Base-by-base conservation (phyloP, 2,797 vertebrate species). In the Coccyzus lansbergi region DNA sequence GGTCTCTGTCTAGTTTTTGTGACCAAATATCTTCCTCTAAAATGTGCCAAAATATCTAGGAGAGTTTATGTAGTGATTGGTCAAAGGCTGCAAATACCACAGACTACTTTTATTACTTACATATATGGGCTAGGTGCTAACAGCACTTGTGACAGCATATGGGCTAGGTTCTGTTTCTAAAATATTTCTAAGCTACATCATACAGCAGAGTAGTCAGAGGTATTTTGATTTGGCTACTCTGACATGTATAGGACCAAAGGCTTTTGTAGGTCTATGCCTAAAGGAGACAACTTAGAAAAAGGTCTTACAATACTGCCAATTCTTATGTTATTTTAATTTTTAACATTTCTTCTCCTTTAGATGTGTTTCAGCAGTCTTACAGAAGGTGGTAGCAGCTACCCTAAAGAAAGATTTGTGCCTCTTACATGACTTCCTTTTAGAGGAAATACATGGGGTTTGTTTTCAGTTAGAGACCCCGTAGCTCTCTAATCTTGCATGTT, bases 321-420 rank as follows among this genome's bases (percentile, higher is more conserved):
- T 62, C 7, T 31, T 14, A 15, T 14, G 26, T 26, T 21, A 22
- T 53, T 29, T 31, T 36, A 48, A 34, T 56, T 79, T n/a, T 84
- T 58, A 83, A 88, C 69, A 25, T 93, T 78, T 63, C 51, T 79
- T 82, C 90, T 93, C 83, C 94, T 94, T 88, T 93, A 63, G 71
- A 94, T 95, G 93, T 96, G 94, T 82, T 96, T 96, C 95, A 96
- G 18, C 76, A 71, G 67, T 74, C 95, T 83, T 95, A 96, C 95
- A 94, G 95, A 95, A 96, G 95, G 95, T 94, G 93, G 94, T 95
- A 96, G 94, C 92, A 96, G 90, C 85, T 86, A 75, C 88, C 83
- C 86, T 96, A 77, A 87, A 83, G 95, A 95, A 70, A 77, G 74
- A 29, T 86, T 95, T 49, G 33, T 91, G 88, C 18, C 33, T 95